Conservation (phyloP, 2,797 vertebrate species). For the Aselliscus stoliczkanus region DNA sequence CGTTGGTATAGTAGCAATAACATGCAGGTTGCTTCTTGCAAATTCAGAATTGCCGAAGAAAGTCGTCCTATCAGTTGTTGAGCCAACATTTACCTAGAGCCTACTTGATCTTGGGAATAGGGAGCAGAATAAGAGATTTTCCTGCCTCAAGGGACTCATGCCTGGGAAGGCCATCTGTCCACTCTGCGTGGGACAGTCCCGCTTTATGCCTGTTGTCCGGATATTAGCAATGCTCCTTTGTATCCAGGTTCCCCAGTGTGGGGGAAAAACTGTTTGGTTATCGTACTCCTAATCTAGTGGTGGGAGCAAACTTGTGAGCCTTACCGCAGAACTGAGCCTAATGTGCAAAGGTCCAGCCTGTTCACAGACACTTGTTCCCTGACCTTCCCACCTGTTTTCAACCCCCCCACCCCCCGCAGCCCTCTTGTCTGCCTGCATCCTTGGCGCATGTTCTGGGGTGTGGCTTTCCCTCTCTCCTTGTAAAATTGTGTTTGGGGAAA, state of each 20-base stretch:
- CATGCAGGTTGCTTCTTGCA: neutral
- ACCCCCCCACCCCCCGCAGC: fast-evolving
- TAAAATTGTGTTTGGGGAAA: neutral
- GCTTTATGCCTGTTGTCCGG: neutral
- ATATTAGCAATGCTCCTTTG: neutral
- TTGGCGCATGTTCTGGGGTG: neutral
- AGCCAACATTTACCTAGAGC: neutral
- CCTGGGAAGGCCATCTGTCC: neutral
- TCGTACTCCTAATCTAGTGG: neutral
- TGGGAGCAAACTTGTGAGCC: neutral
- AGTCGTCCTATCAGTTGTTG: neutral
- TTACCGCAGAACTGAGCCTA: neutral
- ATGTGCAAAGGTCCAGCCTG: neutral
- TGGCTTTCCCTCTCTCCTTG: neutral
- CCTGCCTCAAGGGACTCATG: neutral
- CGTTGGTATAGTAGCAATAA: neutral
- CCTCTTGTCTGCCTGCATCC: neutral
- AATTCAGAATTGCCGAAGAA: neutral
- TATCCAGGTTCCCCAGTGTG: neutral
- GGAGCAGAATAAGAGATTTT: neutral
- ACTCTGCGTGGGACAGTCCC: neutral
- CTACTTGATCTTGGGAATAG: neutral
- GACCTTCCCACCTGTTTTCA: neutral
- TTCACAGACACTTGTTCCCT: neutral
- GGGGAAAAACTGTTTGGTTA: neutral